phyloP scores from a whole-genome alignment of 2,113 vertebrate species.

The Melierax canorus region DNA sequence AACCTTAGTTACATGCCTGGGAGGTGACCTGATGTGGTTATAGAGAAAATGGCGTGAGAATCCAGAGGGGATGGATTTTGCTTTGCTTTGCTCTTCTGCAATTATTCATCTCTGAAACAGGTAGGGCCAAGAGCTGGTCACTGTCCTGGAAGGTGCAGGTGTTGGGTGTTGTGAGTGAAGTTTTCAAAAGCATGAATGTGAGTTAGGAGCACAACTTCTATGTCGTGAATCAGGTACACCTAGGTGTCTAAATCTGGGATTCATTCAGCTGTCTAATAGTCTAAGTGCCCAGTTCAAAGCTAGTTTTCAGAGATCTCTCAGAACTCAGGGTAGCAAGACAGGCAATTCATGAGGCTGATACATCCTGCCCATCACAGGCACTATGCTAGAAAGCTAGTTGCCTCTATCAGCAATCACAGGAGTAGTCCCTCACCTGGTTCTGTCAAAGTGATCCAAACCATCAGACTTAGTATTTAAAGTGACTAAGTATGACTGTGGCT shows the following conservation, averaged over 20 bases:
- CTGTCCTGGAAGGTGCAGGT: not conserved
- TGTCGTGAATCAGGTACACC: not conserved
- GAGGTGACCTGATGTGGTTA: not conserved
- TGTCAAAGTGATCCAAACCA: not conserved
- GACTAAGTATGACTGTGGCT: not conserved
- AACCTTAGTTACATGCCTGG: not conserved
- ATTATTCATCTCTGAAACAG: not conserved
- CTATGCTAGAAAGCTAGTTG: not conserved
- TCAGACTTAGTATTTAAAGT: not conserved
- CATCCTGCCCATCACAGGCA: not conserved
- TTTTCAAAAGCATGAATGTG: not conserved
- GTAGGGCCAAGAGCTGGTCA: not conserved
- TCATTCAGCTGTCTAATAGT: not conserved
- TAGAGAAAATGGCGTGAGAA: not conserved
- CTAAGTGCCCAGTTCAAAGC: not conserved
- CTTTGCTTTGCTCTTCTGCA: not conserved
- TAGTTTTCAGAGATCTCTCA: not conserved
- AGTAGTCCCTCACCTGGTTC: not conserved
- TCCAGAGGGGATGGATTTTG: not conserved
- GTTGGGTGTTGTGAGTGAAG: not conserved
- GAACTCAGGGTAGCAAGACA: not conserved
- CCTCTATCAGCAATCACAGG: not conserved
- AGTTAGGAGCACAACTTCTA: not conserved
- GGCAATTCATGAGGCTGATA: not conserved
- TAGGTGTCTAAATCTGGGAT: not conserved